Evolutionary conservation across 1,140 invertebrate genomes (phyloP).

Genomic region (Aphaenogaster rudis): DNA sequence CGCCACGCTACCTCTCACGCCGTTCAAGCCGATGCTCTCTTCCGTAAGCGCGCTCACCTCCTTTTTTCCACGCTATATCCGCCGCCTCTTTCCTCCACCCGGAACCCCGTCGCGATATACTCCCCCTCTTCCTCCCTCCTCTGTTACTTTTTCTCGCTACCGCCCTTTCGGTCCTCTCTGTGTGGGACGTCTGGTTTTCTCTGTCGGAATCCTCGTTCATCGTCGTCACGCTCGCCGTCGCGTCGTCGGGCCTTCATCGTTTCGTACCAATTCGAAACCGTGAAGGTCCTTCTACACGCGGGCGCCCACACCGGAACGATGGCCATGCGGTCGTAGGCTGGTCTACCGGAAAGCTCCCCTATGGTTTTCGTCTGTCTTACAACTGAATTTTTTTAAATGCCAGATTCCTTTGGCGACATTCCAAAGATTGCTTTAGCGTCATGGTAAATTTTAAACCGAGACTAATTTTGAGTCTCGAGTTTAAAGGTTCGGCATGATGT

Average conservation of each 20-base stretch:
- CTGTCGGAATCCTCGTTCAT: constrained; percentile 36
- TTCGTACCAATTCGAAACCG: constrained; percentile 32
- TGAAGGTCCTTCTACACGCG: constrained; percentile 54
- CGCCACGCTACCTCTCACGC: constrained; percentile 53
- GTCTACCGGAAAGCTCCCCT: constrained; percentile 64
- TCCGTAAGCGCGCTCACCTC: constrained; percentile 78
- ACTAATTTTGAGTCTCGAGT: constrained; percentile 3
- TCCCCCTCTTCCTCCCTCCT: constrained; percentile 36
- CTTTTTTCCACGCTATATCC: constrained; percentile 74
- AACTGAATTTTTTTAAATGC: not conserved
- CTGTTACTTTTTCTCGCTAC: constrained; percentile 48
- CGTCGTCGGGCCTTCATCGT: constrained; percentile 60
- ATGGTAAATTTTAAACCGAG: not conserved
- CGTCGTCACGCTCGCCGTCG: constrained; percentile 31
- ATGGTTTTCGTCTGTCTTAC: not conserved
- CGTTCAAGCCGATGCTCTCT: constrained; percentile 80
- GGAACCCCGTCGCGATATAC: constrained; percentile 27
- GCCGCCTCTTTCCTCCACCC: constrained; percentile 65
- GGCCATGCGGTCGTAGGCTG: constrained; percentile 71
- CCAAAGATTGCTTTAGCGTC: not conserved
- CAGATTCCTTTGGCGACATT: not conserved
- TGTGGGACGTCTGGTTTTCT: constrained; percentile 60
- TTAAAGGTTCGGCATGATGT: not conserved
- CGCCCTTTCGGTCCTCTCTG: constrained; percentile 61
- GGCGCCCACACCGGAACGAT: constrained; percentile 72